A percentile compares a stretch with the other conserved stretches of the same genome.
Conservation (phyloP, 2,888 invertebrate species). For the Sesia bembeciformis region DNA sequence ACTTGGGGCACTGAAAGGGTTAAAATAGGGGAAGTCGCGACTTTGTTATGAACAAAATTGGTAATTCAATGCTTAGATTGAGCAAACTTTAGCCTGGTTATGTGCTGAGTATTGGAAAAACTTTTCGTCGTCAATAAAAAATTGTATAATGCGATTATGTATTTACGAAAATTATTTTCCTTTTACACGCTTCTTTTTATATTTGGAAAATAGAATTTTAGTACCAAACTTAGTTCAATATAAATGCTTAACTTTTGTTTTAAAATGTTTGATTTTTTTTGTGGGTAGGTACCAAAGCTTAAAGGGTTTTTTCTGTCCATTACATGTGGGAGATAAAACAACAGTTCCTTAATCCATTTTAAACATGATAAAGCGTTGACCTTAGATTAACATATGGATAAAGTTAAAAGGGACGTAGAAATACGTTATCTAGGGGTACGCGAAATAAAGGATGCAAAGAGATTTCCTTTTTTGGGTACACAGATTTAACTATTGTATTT, state of each 20-base stretch:
- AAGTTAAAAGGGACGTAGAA: constrained; percentile 52
- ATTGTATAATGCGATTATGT: no score
- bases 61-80: constrained; percentile 52
- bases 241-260: no score
- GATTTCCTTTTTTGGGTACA: constrained; percentile 43
- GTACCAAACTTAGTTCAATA: no score
- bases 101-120: constrained; percentile 34
- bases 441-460: constrained; percentile 44
- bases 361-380: constrained; percentile 48
- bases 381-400: constrained; percentile 58
- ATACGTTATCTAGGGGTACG: constrained; percentile 45
- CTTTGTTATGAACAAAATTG: constrained; percentile 52
- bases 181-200: no score
- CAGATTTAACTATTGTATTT: constrained; percentile 49
- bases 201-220: no score
- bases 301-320: not conserved
- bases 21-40: constrained; percentile 44
- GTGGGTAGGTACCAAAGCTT: not conserved
- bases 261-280: not conserved
- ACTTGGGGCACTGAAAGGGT: constrained; percentile 51
- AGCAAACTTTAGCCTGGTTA: constrained; percentile 26
- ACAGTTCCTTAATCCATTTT: constrained; percentile 44
- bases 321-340: constrained; percentile 23
- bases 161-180: no score
- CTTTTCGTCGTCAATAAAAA: constrained; percentile 19